Conservation (phyloP, 2,797 vertebrate species). For the Sciurus vulgaris region DNA sequence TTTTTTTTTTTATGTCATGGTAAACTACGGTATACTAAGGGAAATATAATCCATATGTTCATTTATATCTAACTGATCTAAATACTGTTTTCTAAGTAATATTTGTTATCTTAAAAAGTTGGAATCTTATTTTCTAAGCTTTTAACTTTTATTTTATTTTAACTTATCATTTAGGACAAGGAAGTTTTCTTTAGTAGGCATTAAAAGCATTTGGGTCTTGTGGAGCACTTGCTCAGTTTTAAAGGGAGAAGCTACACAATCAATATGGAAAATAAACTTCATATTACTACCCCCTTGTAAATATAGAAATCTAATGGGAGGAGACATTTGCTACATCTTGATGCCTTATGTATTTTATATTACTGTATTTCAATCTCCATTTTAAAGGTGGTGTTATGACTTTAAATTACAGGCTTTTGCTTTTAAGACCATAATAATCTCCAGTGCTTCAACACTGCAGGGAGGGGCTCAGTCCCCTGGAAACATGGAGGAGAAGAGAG, state of each 20-base stretch:
- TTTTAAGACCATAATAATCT: conserved; percentile 55
- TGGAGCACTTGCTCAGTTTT: not conserved
- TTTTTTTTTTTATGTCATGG: not conserved
- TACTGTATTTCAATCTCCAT: conserved; percentile 61
- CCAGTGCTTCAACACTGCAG: not conserved
- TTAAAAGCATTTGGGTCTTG: conserved; percentile 12
- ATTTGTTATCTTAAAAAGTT: conserved; percentile 25
- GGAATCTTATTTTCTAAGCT: conserved; percentile 1
- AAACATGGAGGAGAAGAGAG: not conserved
- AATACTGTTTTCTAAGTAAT: conserved; percentile 38
- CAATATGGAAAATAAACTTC: conserved; percentile 36
- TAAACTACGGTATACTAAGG: not conserved
- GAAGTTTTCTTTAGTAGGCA: not conserved
- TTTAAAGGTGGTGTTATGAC: conserved; percentile 64
- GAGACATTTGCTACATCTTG: conserved; percentile 33
- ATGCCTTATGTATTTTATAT: conserved; percentile 48
- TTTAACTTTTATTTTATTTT: conserved; percentile 58
- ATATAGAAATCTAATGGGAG: conserved; percentile 39
- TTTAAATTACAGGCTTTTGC: conserved; percentile 69
- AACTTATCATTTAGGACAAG: not conserved
- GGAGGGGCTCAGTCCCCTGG: not conserved
- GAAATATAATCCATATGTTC: not conserved
- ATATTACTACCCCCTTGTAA: not conserved
- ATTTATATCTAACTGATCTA: not conserved
- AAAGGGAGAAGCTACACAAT: conserved; percentile 6